Evolutionary conservation across 1,140 invertebrate genomes (phyloP).

Genomic region (Cherax destructor): DNA sequence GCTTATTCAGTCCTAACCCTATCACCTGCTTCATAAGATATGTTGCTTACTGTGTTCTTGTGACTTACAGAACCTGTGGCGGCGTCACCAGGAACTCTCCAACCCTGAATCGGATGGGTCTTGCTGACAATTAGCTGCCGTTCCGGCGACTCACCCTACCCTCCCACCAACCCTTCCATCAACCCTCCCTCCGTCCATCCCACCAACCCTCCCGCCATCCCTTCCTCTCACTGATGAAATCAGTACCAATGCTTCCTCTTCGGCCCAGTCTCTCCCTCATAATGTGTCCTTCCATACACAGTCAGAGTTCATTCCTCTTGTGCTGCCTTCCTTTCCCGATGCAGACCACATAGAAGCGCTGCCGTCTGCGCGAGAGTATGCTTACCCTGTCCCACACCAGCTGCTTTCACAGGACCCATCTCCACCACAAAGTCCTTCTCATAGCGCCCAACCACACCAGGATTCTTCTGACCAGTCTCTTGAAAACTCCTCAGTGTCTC

Average conservation of each 20-base stretch:
- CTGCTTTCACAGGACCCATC: neutral
- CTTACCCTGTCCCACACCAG: slow-evolving; percentile 35
- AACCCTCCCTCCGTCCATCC: neutral
- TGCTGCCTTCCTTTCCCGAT: neutral
- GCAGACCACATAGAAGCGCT: neutral
- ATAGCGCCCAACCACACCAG: neutral
- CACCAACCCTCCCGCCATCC: neutral
- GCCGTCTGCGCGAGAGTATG: slow-evolving; percentile 13
- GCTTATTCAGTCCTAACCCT: too few species aligned
- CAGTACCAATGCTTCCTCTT: neutral
- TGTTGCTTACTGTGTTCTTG: neutral
- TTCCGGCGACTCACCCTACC: slow-evolving; percentile 18
- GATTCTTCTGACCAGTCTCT: neutral
- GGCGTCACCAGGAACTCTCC: slow-evolving; percentile 55
- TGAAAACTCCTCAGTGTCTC: neutral
- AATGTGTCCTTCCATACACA: slow-evolving; percentile 12
- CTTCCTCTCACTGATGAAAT: neutral
- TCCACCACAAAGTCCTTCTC: neutral
- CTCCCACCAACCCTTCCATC: neutral
- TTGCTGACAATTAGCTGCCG: slow-evolving; percentile 51
- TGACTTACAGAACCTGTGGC: slow-evolving; percentile 47
- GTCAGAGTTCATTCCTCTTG: slow-evolving; percentile 26
- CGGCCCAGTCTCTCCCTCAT: neutral
- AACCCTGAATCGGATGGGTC: slow-evolving; percentile 54
- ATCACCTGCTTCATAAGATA: too few species aligned